Percentiles rank a stretch among this genome's conserved stretches.
Evolutionary conservation across 1,140 invertebrate genomes (phyloP).

Genomic region (Venturia canescens): DNA sequence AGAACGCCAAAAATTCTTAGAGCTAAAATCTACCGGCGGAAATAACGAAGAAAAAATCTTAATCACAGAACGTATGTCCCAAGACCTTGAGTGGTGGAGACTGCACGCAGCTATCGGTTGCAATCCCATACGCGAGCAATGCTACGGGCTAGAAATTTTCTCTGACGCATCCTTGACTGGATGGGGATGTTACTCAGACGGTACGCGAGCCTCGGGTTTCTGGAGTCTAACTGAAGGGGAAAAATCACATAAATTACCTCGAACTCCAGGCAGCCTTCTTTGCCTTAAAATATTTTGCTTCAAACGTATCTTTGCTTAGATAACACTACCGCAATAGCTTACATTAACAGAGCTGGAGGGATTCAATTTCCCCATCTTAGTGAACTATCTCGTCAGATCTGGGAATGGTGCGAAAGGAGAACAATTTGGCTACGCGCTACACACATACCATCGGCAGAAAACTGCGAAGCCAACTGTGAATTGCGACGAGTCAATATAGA

Average conservation of each 20-base stretch:
- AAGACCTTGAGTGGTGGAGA: slow-evolving; percentile 13
- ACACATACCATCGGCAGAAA: neutral
- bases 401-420: slow-evolving; percentile 10
- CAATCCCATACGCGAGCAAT: neutral
- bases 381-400: slow-evolving; percentile 16
- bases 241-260: slow-evolving; percentile 25
- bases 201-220: neutral
- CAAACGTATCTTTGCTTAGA: neutral
- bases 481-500: neutral
- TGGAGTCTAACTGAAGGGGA: neutral
- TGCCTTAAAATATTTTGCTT: slow-evolving; percentile 16
- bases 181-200: slow-evolving; percentile 16
- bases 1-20: slow-evolving; percentile 13
- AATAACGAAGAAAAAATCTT: neutral
- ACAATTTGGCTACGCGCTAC: neutral
- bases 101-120: neutral
- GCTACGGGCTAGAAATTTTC: neutral
- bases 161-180: slow-evolving; percentile 20
- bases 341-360: slow-evolving; percentile 13
- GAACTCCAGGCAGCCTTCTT: slow-evolving; percentile 11
- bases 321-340: neutral
- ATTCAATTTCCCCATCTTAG: neutral
- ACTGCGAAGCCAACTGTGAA: neutral
- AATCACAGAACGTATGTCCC: neutral
- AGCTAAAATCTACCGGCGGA: neutral